phyloP scores from a whole-genome alignment of 1,140 invertebrate species.

The Saxidomus purpurata region DNA sequence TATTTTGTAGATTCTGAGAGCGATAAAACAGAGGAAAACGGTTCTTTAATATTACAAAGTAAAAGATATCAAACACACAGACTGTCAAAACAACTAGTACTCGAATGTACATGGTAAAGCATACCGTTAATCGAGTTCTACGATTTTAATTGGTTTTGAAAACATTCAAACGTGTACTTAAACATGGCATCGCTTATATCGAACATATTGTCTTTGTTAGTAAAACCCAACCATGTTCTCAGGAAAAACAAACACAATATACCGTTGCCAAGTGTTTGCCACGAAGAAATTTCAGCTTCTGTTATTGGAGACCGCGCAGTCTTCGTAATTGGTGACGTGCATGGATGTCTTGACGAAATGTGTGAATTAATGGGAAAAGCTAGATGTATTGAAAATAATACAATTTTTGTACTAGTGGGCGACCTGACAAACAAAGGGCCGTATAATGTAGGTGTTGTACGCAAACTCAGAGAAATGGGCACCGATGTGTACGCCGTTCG shows the following conservation, averaged over 20 bases:
- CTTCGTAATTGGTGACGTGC: constrained; percentile 86
- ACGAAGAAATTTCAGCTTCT: constrained; percentile 68
- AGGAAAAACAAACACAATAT: constrained; percentile 69
- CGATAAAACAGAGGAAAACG: too few relatives aligned
- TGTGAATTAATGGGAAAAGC: constrained; percentile 76
- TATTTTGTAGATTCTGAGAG: too few relatives aligned
- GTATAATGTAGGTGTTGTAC: constrained; percentile 80
- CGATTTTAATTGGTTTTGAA: too few relatives aligned
- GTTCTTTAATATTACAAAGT: too few relatives aligned
- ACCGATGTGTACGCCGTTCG: constrained; percentile 71
- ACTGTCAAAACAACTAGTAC: too few relatives aligned
- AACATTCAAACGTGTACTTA: too few relatives aligned
- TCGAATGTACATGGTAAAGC: too few relatives aligned
- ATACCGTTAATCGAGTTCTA: too few relatives aligned
- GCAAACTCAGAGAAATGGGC: constrained; percentile 65
- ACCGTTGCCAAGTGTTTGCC: constrained; percentile 69
- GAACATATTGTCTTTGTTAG: not conserved
- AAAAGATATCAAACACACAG: too few relatives aligned
- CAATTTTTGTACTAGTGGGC: constrained; percentile 84
- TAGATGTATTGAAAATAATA: constrained; percentile 27
- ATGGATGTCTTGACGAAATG: constrained; percentile 86
- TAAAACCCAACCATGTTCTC: not conserved
- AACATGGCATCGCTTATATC: constrained; percentile 13
- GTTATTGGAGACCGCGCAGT: constrained; percentile 73
- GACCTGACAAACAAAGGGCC: constrained; percentile 86